Base-by-base conservation (phyloP, 2,888 invertebrate species). In the Drosophila neoperkinsi region DNA sequence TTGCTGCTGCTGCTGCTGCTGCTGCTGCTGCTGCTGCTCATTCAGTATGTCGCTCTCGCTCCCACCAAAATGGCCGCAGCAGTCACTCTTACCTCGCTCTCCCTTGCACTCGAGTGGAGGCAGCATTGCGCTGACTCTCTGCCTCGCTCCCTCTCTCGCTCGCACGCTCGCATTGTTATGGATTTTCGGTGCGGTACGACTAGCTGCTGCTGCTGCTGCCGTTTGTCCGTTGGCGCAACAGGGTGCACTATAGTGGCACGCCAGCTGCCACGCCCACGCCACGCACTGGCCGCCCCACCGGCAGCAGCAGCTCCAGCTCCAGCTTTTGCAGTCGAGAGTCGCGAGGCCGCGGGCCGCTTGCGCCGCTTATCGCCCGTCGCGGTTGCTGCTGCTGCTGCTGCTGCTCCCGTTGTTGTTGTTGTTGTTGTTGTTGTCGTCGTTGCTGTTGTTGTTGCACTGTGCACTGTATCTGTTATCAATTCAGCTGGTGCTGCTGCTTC, bases 41-140 rank as follows among this genome's bases (percentile, higher is more conserved):
- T 58, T 52, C 53, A 63, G 62, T 79, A 68, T 71, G 61, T 79
- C 79, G 77, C 64, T 59, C 84, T 90, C 90, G 79, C 88, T 92
- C 84, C 78, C 85, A 90, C 89, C 90, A 92, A 92, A 89, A 92
- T 92, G 91, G 92, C 88, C 86, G 80, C 80, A 65, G 25, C 51
- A 11, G 31, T 36, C 41, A 67, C 60, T 34, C 13, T 61, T 57
- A 43, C 53, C 74, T 57, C 74, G 46, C 81, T 81, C 25, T 34
- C 77, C n/a, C 61, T 34, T 51, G 38, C 81, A 67, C 72, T 13
- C 16, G 2, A 25, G 6, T 21, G 43, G 5, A 3, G 6, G 21
- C 21, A 18, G 51, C 36, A 18, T 7, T 33, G 34, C 21, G 10
- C 4, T n/a, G 33, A 16, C 53, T 50, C 34, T 30, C 25, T 46